A percentile compares a stretch with the other conserved stretches of the same genome.
Conservation (phyloP, 2,113 vertebrate genomes). For the Nestor notabilis region DNA sequence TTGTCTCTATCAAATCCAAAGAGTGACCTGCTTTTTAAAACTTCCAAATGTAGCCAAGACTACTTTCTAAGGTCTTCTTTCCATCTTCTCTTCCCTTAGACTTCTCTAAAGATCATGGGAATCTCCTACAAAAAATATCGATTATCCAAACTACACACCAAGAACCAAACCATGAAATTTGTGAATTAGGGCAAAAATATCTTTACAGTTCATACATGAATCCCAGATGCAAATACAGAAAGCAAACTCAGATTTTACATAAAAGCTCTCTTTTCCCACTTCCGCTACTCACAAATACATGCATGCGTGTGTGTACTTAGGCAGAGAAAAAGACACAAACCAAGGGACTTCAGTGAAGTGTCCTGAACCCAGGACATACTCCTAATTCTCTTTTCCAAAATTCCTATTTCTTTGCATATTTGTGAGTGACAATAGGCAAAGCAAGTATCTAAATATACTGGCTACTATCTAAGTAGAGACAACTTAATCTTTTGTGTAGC, state of each 20-base stretch:
- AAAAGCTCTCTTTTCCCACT: not conserved
- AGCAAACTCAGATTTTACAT: not conserved
- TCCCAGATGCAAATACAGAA: not conserved
- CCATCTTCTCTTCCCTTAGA: not conserved
- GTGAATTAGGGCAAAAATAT: not conserved
- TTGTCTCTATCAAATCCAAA: not conserved
- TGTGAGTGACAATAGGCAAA: not conserved
- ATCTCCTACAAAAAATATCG: not conserved
- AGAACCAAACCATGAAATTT: not conserved
- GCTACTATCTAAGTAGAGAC: not conserved
- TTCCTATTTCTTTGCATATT: not conserved
- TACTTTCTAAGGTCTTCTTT: not conserved
- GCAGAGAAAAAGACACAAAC: not conserved
- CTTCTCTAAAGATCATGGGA: not conserved
- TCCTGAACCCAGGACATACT: not conserved
- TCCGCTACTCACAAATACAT: not conserved
- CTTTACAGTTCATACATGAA: not conserved
- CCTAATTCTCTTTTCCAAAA: not conserved
- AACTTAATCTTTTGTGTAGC: not conserved
- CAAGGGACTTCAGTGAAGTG: not conserved
- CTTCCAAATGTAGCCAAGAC: not conserved
- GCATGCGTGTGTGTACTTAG: not conserved
- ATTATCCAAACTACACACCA: not conserved
- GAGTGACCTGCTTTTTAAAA: not conserved
- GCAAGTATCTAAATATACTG: not conserved